Evolutionary conservation across 2,113 vertebrate species (phyloP).

Genomic region (Caranx melampygus): DNA sequence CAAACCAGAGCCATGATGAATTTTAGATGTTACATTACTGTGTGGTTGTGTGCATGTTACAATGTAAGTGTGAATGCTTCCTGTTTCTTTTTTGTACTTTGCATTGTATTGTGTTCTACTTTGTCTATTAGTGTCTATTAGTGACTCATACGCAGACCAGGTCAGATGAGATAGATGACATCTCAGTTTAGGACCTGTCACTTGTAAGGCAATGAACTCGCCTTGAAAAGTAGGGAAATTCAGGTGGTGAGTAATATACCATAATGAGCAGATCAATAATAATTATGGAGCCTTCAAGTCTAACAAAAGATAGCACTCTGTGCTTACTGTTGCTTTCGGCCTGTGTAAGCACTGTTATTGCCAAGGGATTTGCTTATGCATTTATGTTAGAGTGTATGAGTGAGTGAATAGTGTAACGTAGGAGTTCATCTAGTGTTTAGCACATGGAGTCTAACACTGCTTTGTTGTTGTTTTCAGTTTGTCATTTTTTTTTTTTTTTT

Average conservation of each 20-base stretch:
- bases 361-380: conserved; percentile 2
- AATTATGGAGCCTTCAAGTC: conserved; percentile 69
- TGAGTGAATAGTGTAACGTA: background rate
- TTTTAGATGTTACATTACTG: background rate
- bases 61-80: background rate
- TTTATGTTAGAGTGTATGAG: conserved; percentile 11
- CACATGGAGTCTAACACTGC: background rate
- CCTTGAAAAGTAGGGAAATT: conserved; percentile 78
- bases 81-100: background rate
- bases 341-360: conserved; percentile 11
- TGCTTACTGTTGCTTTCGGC: conserved; percentile 27
- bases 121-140: background rate
- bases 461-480: conserved; percentile 9
- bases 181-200: conserved; percentile 71
- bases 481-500: too few relatives aligned
- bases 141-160: conserved; percentile 19
- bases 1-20: background rate
- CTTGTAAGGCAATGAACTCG: conserved; percentile 76
- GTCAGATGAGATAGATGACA: conserved; percentile 48
- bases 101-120: background rate
- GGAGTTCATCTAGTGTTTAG: background rate
- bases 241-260: conserved; percentile 72
- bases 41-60: background rate
- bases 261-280: conserved; percentile 81
- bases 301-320: conserved; percentile 69